phyloP scores from a whole-genome alignment of 2,797 vertebrate species.

The Anisognathus igniventris region DNA sequence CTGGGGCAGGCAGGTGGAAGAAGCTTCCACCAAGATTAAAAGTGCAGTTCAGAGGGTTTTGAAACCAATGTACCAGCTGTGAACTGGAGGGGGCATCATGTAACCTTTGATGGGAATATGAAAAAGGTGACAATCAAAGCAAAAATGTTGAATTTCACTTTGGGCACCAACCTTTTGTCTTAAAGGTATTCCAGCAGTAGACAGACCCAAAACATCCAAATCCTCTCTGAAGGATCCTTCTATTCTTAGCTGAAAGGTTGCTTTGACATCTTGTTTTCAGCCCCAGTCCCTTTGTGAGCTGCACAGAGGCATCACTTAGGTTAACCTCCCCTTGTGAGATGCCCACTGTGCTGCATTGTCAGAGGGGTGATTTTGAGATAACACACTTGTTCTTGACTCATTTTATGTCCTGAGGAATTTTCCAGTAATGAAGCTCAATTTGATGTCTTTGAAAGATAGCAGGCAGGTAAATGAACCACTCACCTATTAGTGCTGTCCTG shows the following conservation, averaged over 20 bases:
- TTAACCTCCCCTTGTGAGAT: slow-evolving; percentile 15
- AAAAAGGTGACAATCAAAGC: slow-evolving; percentile 46
- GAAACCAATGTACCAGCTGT: neutral
- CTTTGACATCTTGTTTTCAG: slow-evolving; percentile 32
- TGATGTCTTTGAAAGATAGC: slow-evolving; percentile 34
- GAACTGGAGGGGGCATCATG: neutral
- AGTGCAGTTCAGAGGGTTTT: neutral
- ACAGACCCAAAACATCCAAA: slow-evolving; percentile 10
- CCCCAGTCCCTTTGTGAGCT: neutral
- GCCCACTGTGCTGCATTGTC: neutral
- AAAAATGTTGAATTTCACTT: slow-evolving; percentile 29
- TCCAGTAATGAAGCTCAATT: slow-evolving; percentile 41
- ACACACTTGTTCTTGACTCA: slow-evolving; percentile 17
- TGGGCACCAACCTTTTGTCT: slow-evolving; percentile 1
- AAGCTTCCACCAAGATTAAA: neutral
- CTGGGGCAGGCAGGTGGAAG: neutral
- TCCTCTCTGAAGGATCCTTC: slow-evolving; percentile 8
- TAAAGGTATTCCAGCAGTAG: neutral
- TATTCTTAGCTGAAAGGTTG: neutral
- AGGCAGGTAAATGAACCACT: slow-evolving; percentile 44
- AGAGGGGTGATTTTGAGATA: slow-evolving; percentile 16
- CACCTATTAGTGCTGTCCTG: neutral
- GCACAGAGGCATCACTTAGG: slow-evolving; percentile 11
- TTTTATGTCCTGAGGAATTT: slow-evolving; percentile 52
- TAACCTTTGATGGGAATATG: slow-evolving; percentile 8